Evolutionary conservation across 2,888 invertebrate genomes (phyloP), one percentile per base, ranked within the genome.

Genomic region (Mystacides longicornis): DNA sequence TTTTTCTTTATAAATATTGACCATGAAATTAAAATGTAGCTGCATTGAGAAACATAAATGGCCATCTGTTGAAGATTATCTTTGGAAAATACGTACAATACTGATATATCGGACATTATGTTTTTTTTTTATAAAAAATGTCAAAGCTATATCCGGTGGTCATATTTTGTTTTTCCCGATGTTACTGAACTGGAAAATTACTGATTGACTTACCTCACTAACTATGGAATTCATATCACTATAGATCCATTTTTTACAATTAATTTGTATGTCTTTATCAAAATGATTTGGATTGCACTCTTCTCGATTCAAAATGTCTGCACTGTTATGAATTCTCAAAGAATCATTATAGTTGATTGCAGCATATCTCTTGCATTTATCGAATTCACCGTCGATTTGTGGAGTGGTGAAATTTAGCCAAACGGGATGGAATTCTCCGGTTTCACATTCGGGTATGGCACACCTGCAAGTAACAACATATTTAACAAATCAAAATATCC

Each of bases 221-320:
- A 78, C 78, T 60, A 86, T 80, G 49, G 85, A 83, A 50, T 77
- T 71, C 65, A 81, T 77, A 63, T 79, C 72, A 62, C 81, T 80
- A 64, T 81, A 85, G 20, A 83, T 65, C 57, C 81, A 71, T 16
- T 68, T 66, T n/a, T 73, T 68, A 63, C 85, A 85, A 0, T 68
- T 65, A 54, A 73, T 66, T 0, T 70, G 71, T 14, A 61, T 62
- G 43, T 68, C 64, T 2, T 22, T 60, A 42, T 71, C 64, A 62
- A 78, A 80, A 4, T 14, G 16, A n/a, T 14, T 14, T 16, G 4
- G 7, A 14, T 14, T 7, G 16, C 37, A 37, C 7, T 37, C 7
- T n/a, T 14, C 3, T 3, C 3, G n/a, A n/a, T n/a, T 3, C 16
- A 3, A n/a, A 14, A 14, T 3, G 14, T 7, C 14, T 37, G 16